phyloP scores from a whole-genome alignment of 2,888 invertebrate genomes.

The Timandra comae region DNA sequence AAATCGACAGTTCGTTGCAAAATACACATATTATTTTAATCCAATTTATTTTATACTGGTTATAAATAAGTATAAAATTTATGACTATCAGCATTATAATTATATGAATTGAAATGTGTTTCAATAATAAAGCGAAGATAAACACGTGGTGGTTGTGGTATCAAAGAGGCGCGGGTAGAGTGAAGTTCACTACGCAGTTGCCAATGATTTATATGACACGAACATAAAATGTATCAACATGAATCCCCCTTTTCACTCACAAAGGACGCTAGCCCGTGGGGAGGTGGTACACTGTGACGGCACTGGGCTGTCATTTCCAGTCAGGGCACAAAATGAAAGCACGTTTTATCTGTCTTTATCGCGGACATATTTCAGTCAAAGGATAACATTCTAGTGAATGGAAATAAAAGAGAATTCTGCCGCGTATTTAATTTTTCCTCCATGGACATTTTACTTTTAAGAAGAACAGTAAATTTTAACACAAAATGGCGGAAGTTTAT shows the following conservation, averaged over 20 bases:
- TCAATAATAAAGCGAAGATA: slow-evolving; percentile 8
- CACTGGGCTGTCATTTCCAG: slow-evolving; percentile 48
- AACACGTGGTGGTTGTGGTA: slow-evolving; percentile 17
- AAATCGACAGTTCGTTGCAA: too few relatives aligned
- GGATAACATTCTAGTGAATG: slow-evolving; percentile 30
- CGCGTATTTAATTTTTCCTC: slow-evolving; percentile 10
- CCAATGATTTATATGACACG: slow-evolving; percentile 38
- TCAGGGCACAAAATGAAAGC: slow-evolving; percentile 44
- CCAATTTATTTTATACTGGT: neutral
- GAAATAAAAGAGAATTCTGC: slow-evolving; percentile 28
- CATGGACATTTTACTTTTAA: slow-evolving; percentile 10
- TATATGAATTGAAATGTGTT: neutral
- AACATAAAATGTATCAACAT: slow-evolving; percentile 23
- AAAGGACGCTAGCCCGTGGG: slow-evolving; percentile 8
- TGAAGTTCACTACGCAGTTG: slow-evolving; percentile 23
- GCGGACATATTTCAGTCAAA: slow-evolving; percentile 42
- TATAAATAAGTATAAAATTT: slow-evolving; percentile 4
- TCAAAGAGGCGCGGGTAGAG: slow-evolving; percentile 12
- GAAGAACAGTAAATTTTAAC: too few relatives aligned
- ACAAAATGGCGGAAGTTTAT: too few relatives aligned
- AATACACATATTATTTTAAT: slow-evolving; percentile 1
- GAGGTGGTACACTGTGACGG: slow-evolving; percentile 37
- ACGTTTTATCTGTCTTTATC: slow-evolving; percentile 51
- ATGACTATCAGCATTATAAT: neutral
- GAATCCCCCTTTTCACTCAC: slow-evolving; percentile 12